phyloP scores from a whole-genome alignment of 2,888 invertebrate species.

The Euzetes globulus region DNA sequence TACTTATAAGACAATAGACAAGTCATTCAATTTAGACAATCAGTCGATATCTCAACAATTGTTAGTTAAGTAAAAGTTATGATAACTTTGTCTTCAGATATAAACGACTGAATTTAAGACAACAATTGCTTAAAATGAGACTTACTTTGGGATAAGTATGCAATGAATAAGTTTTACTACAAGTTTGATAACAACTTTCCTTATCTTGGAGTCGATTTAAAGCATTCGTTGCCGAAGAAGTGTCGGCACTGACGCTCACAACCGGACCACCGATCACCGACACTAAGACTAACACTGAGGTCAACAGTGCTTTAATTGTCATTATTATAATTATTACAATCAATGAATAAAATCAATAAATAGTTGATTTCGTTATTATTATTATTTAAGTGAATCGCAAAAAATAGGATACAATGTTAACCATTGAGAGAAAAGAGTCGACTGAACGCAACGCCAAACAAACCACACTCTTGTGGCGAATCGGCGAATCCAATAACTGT shows the following conservation, averaged over 20 bases:
- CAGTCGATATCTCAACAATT: not conserved
- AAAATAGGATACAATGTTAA: too few relatives aligned
- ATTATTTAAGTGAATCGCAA: too few relatives aligned
- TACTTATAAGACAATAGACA: not conserved
- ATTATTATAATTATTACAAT: too few relatives aligned
- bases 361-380: too few relatives aligned
- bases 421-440: too few relatives aligned
- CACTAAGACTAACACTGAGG: not conserved
- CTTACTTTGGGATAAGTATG: slow-evolving; percentile 22
- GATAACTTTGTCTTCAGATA: not conserved
- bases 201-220: not conserved
- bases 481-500: too few relatives aligned
- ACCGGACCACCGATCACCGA: not conserved
- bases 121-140: not conserved
- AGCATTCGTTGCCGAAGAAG: not conserved
- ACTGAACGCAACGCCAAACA: too few relatives aligned
- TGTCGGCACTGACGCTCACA: not conserved
- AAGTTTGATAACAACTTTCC: slow-evolving; percentile 5
- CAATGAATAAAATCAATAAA: too few relatives aligned
- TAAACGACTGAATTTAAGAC: not conserved
- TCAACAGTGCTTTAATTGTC: too few relatives aligned
- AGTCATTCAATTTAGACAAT: not conserved
- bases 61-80: not conserved
- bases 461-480: too few relatives aligned
- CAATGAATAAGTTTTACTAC: slow-evolving; percentile 13